Evolutionary conservation across 2,888 invertebrate genomes (phyloP).

Genomic region (Stenodema calcarata): DNA sequence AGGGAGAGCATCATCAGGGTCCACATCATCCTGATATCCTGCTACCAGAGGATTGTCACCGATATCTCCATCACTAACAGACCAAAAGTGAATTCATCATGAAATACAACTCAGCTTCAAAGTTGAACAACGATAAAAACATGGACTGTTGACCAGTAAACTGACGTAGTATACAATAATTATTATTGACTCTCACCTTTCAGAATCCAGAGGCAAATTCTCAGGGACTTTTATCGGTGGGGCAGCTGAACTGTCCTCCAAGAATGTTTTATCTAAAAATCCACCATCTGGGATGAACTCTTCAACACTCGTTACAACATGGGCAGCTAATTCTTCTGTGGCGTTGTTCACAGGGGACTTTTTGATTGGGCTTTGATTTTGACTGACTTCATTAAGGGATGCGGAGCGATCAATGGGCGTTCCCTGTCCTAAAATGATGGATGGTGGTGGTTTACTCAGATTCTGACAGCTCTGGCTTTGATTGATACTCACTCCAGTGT

Average conservation of each 20-base stretch:
- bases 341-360: neutral
- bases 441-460: slow-evolving; percentile 59
- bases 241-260: slow-evolving; percentile 67
- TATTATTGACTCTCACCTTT: neutral
- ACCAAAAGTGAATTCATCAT: neutral
- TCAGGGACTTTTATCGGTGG: slow-evolving; percentile 26
- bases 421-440: slow-evolving; percentile 51
- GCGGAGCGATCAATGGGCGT: slow-evolving; percentile 48
- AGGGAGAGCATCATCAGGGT: slow-evolving; percentile 64
- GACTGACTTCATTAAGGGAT: slow-evolving; percentile 26
- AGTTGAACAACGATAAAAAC: neutral
- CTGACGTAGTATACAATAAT: neutral
- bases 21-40: slow-evolving; percentile 83
- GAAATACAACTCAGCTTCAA: neutral
- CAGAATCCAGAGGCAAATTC: slow-evolving; percentile 13
- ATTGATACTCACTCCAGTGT: slow-evolving; percentile 61
- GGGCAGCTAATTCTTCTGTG: slow-evolving; percentile 47
- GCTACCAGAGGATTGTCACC: slow-evolving; percentile 81
- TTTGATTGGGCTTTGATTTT: neutral
- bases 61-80: slow-evolving; percentile 70
- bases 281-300: slow-evolving; percentile 77
- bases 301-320: slow-evolving; percentile 66
- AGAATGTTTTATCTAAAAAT: slow-evolving; percentile 77
- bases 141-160: neutral
- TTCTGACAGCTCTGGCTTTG: slow-evolving; percentile 31